A percentile compares a stretch with the other conserved stretches of the same genome.
Evolutionary conservation across 2,797 vertebrate genomes (phyloP).

Genomic region (Ctenosaura bakeri): DNA sequence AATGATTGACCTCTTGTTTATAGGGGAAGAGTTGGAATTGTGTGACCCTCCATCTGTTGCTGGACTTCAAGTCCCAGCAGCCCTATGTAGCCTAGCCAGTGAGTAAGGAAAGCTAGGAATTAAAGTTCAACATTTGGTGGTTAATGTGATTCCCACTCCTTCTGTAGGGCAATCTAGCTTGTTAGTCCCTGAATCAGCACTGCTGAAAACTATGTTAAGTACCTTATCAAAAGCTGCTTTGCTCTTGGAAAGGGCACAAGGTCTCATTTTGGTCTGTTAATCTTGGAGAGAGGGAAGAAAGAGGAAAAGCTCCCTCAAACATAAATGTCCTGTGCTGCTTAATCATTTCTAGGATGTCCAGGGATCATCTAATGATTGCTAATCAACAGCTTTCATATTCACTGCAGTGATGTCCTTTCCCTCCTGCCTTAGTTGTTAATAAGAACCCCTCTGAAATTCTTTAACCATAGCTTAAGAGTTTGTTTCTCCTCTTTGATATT

Average conservation of each 20-base stretch:
- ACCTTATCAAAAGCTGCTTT: neutral
- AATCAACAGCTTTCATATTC: neutral
- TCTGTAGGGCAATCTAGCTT: neutral
- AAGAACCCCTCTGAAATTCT: neutral
- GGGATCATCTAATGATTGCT: neutral
- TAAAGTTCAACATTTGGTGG: neutral
- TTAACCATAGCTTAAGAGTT: neutral
- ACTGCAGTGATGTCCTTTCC: too few species aligned
- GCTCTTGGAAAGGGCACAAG: neutral
- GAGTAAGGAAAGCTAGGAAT: too few species aligned
- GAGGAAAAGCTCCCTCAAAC: neutral
- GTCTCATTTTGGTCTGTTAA: conserved; percentile 4
- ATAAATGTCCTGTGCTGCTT: neutral
- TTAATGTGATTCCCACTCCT: neutral
- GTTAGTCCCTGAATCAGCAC: neutral
- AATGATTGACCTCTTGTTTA: neutral
- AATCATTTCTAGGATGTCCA: neutral
- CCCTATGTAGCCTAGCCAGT: too few species aligned
- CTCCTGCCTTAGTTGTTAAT: neutral
- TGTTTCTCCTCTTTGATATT: too few species aligned
- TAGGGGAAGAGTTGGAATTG: neutral
- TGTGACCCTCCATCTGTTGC: too few species aligned
- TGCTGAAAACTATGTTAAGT: neutral
- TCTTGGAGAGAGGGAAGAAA: neutral
- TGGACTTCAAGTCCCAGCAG: too few species aligned